These are phyloP conservation scores for Nezara viridula DNA, from an alignment of 2,888 invertebrate species.

Conservation along the genomic window DNA sequence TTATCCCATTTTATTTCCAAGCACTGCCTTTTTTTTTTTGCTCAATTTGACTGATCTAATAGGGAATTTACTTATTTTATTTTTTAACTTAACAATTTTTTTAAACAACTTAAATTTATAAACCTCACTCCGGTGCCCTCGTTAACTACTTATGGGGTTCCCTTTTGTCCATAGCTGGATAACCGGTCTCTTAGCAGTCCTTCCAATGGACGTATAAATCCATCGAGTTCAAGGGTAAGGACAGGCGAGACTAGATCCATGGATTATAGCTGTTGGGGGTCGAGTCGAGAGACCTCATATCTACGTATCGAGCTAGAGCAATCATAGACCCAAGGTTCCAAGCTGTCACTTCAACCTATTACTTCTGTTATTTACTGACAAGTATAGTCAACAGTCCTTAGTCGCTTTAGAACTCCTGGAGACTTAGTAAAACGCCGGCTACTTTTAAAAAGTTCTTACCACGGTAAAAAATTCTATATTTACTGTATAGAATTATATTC, in stretches of 20 bases:
- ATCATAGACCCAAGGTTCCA: neutral
- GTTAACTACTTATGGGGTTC: neutral
- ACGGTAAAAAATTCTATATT: too few relatives aligned
- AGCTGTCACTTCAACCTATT: neutral
- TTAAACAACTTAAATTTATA: neutral
- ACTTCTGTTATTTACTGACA: neutral
- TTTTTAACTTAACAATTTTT: too few relatives aligned
- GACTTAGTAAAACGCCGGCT: neutral
- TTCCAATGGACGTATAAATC: neutral
- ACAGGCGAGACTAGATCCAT: neutral
- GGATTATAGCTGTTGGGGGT: neutral
- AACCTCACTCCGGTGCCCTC: neutral
- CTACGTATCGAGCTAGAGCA: neutral
- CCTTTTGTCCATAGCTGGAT: neutral
- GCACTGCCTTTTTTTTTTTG: too few relatives aligned
- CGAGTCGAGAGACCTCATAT: neutral
- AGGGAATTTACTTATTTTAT: too few relatives aligned
- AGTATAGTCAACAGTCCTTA: neutral
- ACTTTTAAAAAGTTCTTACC: neutral
- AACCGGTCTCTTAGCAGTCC: constrained; percentile 11
- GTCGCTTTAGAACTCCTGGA: neutral
- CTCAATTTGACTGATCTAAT: too few relatives aligned
- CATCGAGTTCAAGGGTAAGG: constrained; percentile 17
- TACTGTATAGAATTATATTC: too few relatives aligned
- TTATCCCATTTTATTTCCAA: too few relatives aligned